Evolutionary conservation across 2,113 vertebrate species (phyloP).

Genomic region (Globicephala melas): DNA sequence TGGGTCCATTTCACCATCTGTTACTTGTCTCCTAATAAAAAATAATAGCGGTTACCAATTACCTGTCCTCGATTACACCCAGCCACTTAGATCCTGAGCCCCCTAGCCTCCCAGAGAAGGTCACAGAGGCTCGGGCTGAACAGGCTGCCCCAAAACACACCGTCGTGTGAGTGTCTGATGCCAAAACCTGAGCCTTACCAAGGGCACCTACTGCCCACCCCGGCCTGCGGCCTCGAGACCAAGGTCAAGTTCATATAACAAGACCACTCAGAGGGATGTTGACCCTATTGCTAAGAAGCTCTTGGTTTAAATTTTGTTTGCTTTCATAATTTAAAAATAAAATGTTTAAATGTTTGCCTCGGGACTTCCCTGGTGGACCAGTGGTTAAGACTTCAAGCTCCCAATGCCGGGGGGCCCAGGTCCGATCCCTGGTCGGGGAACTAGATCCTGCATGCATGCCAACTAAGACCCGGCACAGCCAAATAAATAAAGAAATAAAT

Average conservation of each 20-base stretch:
- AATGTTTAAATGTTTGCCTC: background rate
- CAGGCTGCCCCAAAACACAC: background rate
- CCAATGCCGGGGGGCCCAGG: too few species aligned
- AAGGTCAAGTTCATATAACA: too few species aligned
- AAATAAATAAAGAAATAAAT: too few species aligned
- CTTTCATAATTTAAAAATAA: background rate
- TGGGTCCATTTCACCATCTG: background rate
- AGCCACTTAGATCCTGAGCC: rapidly evolving
- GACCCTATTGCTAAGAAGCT: background rate
- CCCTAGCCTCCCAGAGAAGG: background rate
- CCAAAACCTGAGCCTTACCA: background rate
- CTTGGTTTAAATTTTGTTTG: background rate
- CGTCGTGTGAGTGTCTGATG: background rate
- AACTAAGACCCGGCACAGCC: too few species aligned
- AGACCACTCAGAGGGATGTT: background rate
- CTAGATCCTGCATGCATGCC: too few species aligned
- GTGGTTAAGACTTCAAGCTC: too few species aligned
- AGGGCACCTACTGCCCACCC: background rate
- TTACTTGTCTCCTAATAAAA: background rate
- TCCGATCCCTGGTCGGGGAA: too few species aligned
- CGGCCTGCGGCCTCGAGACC: background rate
- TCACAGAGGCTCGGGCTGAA: background rate
- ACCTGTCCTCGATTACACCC: background rate
- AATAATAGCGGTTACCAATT: background rate
- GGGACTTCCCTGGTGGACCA: too few species aligned